These are phyloP conservation scores for Dryobotodes eremita DNA, from an alignment of 2,888 invertebrate genomes.

Conservation along the genomic window DNA sequence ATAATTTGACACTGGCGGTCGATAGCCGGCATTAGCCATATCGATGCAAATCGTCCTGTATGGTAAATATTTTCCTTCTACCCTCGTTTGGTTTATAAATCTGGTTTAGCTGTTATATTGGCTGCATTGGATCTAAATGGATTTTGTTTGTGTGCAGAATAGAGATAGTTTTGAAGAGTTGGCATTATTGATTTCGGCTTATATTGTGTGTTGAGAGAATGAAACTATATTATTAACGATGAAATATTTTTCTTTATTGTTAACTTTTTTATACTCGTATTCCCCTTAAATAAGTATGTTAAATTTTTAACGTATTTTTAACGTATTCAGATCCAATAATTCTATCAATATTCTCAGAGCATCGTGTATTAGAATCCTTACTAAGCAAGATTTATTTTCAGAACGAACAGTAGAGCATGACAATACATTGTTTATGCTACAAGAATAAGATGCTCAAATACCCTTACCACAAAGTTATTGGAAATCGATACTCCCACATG, in stretches of 20 bases:
- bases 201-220: not conserved
- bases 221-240: not conserved
- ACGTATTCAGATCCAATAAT: not conserved
- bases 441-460: constrained; percentile 5
- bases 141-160: constrained; percentile 34
- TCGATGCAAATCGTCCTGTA: constrained; percentile 63
- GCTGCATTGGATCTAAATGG: constrained; percentile 53
- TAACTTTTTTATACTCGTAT: not conserved
- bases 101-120: constrained; percentile 55
- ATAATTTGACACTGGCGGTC: constrained; percentile 60
- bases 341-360: not conserved
- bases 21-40: constrained; percentile 59
- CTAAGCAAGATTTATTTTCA: not conserved
- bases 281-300: not conserved
- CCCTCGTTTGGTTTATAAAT: constrained; percentile 61
- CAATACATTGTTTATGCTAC: not conserved
- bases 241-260: not conserved
- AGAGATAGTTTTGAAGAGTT: constrained; percentile 26
- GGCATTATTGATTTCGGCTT: constrained; percentile 33
- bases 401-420: not conserved
- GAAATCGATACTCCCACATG: constrained; percentile 31
- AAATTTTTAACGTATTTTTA: no score
- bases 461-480: constrained; percentile 30
- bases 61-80: constrained; percentile 63
- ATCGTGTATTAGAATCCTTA: not conserved